phyloP scores from a whole-genome alignment of 2,888 invertebrate species.

The Oscheius sp. region DNA sequence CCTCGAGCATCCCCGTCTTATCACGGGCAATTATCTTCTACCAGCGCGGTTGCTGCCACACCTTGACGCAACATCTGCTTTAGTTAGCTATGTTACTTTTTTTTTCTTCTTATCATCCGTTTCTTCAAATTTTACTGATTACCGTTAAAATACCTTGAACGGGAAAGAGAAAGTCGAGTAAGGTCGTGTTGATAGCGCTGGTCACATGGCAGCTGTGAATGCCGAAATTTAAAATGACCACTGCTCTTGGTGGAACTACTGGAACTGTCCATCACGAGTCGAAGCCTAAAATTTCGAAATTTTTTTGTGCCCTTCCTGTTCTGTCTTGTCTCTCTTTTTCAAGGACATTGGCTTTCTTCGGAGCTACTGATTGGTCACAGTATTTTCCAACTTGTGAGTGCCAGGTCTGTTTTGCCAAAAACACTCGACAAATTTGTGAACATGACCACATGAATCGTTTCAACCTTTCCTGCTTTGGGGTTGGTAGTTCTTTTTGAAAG shows the following conservation, averaged over 20 bases:
- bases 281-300: background rate
- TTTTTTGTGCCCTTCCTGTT: background rate
- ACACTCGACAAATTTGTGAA: background rate
- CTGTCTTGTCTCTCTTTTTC: background rate
- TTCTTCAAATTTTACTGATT: constrained; percentile 5
- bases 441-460: background rate
- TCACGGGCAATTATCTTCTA: constrained; percentile 28
- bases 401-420: background rate
- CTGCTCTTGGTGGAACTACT: background rate
- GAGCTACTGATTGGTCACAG: constrained; percentile 5
- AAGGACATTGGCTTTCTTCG: constrained; percentile 15
- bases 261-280: background rate
- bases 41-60: constrained; percentile 25
- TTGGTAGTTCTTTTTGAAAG: background rate
- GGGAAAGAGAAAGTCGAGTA: constrained; percentile 29
- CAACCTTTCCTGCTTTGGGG: constrained; percentile 8
- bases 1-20: constrained; percentile 26
- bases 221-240: constrained; percentile 18
- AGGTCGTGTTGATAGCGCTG: constrained; percentile 27
- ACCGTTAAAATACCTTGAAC: constrained; percentile 27
- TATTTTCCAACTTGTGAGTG: background rate
- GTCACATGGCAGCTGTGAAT: constrained; percentile 22
- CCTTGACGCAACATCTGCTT: background rate
- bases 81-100: background rate
- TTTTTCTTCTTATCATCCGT: background rate